Evolutionary conservation across 2,888 invertebrate species (phyloP).

Genomic region (Baronia brevicornis): DNA sequence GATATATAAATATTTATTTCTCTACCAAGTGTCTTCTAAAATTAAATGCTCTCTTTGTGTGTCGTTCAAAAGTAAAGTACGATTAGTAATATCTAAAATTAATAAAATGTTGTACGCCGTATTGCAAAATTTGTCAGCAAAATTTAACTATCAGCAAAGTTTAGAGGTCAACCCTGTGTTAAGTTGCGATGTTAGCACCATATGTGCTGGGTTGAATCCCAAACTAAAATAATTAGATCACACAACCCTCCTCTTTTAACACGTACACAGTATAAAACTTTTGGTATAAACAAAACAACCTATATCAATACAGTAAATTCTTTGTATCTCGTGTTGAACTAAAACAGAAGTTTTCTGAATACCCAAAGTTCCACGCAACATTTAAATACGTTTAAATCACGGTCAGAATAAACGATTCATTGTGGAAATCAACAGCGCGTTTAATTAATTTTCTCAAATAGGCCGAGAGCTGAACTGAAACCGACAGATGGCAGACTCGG

Average conservation of each 20-base stretch:
- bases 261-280: conserved; percentile 39
- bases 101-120: too few species aligned
- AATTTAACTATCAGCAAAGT: conserved; percentile 35
- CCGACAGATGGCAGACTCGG: conserved; percentile 33
- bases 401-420: conserved; percentile 30
- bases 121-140: too few species aligned
- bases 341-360: conserved; percentile 14
- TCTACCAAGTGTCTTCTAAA: too few species aligned
- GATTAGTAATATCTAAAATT: too few species aligned
- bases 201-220: conserved; percentile 33
- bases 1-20: too few species aligned
- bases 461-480: conserved; percentile 39
- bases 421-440: conserved; percentile 39
- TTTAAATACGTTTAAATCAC: conserved; percentile 37
- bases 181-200: conserved; percentile 32
- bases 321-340: conserved; percentile 11
- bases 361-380: conserved; percentile 18
- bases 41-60: too few species aligned
- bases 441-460: conserved; percentile 50
- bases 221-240: conserved; percentile 59
- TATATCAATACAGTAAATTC: conserved; percentile 14
- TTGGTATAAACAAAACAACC: conserved; percentile 20
- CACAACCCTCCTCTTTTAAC: conserved; percentile 37
- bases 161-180: conserved; percentile 43
- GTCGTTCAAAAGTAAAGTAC: too few species aligned